These are phyloP conservation scores for Eristalinus aeneus DNA, from an alignment of 2,888 invertebrate genomes.

Conservation along the genomic window DNA sequence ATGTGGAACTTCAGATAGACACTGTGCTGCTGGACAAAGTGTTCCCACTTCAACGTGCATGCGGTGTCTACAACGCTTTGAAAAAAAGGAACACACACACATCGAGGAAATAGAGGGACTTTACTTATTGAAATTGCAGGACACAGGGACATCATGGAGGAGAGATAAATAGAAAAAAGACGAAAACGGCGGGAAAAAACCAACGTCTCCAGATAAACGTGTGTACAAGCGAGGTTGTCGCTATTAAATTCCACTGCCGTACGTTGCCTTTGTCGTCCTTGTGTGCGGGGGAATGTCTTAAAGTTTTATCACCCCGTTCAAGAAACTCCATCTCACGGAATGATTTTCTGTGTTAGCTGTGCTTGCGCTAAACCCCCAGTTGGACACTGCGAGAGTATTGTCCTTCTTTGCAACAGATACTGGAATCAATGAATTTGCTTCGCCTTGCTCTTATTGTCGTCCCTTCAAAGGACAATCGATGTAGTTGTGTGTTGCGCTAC, in stretches of 20 bases:
- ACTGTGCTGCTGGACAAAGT: slow-evolving; percentile 64
- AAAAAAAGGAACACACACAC: not conserved
- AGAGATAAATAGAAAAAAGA: slow-evolving; percentile 4
- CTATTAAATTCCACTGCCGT: slow-evolving; percentile 50
- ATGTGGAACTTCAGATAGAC: slow-evolving; percentile 68
- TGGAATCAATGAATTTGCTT: slow-evolving; percentile 36
- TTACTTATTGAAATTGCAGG: slow-evolving; percentile 64
- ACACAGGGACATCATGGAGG: slow-evolving; percentile 25
- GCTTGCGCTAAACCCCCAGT: slow-evolving; percentile 16
- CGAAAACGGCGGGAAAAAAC: slow-evolving; percentile 27
- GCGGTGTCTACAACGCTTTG: slow-evolving; percentile 49
- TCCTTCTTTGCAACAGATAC: slow-evolving; percentile 21
- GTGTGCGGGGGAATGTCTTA: slow-evolving; percentile 36
- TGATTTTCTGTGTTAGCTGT: slow-evolving; percentile 56
- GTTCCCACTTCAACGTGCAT: slow-evolving; percentile 59
- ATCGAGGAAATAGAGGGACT: slow-evolving; percentile 28
- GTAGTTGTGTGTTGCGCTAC: slow-evolving; percentile 5
- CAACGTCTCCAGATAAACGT: not conserved
- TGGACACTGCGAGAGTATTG: slow-evolving; percentile 5
- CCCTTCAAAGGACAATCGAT: slow-evolving; percentile 34
- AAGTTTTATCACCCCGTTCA: slow-evolving; percentile 65
- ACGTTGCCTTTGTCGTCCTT: not conserved
- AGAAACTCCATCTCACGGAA: slow-evolving; percentile 47
- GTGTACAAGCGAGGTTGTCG: slow-evolving; percentile 43
- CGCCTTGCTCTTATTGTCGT: not conserved